phyloP scores from a whole-genome alignment of 2,113 vertebrate genomes.

The Calyptomena viridis region DNA sequence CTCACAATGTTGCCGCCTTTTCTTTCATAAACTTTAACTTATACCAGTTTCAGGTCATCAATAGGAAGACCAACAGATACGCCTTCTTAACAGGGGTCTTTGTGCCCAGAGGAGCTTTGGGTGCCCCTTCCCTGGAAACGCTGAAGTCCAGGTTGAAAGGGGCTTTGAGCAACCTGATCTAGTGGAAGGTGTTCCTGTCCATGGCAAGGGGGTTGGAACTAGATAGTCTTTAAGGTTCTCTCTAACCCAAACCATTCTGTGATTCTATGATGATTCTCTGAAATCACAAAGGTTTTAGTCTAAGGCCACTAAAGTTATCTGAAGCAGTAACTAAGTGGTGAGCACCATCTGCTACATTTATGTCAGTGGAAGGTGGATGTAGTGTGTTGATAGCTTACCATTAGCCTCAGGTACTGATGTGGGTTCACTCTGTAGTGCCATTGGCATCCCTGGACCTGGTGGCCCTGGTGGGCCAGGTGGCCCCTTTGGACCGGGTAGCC shows the following conservation, averaged over 20 bases:
- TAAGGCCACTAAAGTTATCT: not conserved
- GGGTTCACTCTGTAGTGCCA: slow-evolving; percentile 77
- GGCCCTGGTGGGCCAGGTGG: slow-evolving; percentile 70
- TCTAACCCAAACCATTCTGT: not conserved
- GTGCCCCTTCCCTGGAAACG: not conserved
- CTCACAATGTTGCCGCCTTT: not conserved
- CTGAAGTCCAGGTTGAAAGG: not conserved
- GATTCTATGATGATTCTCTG: not conserved
- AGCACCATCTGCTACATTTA: not conserved
- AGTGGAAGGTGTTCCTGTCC: not conserved
- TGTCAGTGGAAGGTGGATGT: not conserved
- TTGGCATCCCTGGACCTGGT: slow-evolving; percentile 66
- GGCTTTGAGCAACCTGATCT: not conserved
- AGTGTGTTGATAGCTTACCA: slow-evolving; percentile 50
- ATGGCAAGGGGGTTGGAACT: not conserved
- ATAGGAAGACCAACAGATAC: not conserved
- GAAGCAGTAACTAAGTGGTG: not conserved
- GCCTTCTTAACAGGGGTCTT: not conserved
- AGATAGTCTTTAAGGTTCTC: not conserved
- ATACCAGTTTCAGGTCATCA: not conserved
- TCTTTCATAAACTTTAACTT: not conserved
- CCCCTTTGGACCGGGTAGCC: slow-evolving; percentile 82
- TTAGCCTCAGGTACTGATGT: slow-evolving; percentile 62
- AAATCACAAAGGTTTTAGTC: not conserved
- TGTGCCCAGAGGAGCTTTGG: not conserved